phyloP scores from a whole-genome alignment of 37 sponge, comb jelly and placozoan genomes.

The Bolinopsis microptera region DNA sequence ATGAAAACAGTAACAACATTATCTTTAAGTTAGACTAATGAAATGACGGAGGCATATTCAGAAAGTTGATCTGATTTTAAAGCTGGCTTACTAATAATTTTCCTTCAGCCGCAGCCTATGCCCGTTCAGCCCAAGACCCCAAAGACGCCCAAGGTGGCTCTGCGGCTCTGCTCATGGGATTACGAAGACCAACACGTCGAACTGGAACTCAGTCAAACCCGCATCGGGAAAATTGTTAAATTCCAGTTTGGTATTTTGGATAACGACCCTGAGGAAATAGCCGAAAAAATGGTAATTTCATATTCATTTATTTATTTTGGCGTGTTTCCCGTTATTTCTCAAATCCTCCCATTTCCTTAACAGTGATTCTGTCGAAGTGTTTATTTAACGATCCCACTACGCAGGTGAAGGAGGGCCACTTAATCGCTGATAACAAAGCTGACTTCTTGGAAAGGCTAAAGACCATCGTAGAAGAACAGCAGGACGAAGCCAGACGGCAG shows the following conservation, averaged over 20 bases:
- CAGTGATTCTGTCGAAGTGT: too few species aligned
- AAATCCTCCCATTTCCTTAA: too few species aligned
- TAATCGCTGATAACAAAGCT: conserved; percentile 33
- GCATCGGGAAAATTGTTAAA: conserved; percentile 58
- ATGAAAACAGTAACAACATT: background rate
- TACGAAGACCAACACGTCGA: conserved; percentile 51
- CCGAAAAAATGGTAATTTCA: conserved; percentile 1
- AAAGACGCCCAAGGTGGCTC: conserved; percentile 20
- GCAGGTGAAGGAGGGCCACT: conserved; percentile 45
- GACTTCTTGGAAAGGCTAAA: conserved; percentile 30
- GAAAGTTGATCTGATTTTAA: too few species aligned
- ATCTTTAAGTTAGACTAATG: background rate
- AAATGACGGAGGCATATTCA: too few species aligned
- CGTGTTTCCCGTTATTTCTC: too few species aligned
- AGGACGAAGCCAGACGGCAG: background rate
- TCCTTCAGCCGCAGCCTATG: conserved; percentile 34
- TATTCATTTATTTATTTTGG: too few species aligned
- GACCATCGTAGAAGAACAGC: conserved; percentile 31
- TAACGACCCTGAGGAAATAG: conserved; percentile 53
- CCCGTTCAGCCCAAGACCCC: conserved; percentile 16
- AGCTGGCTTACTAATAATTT: background rate
- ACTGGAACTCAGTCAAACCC: conserved; percentile 56
- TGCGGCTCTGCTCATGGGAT: conserved; percentile 14
- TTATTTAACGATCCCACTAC: too few species aligned
- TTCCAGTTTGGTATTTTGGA: conserved; percentile 56